Evolutionary conservation across 2,113 vertebrate genomes (phyloP).

Genomic region (rat (Rattus norvegicus)): GRCr8 NC_086026.1:36165501-36166000

Average conservation of each 20-base stretch:
- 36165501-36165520: too few species aligned
- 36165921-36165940: not conserved
- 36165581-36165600: too few species aligned
- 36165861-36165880: not conserved
- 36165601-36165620: not conserved
- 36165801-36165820: not conserved
- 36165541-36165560: too few species aligned
- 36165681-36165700: not conserved
- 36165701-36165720: not conserved
- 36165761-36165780: not conserved
- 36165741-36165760: not conserved
- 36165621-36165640: not conserved
- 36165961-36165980: not conserved
- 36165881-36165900: not conserved
- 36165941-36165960: not conserved
- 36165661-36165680: not conserved
- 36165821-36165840: not conserved
- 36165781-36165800: not conserved
- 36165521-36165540: too few species aligned
- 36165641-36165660: not conserved
- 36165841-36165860: not conserved
- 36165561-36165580: too few species aligned
- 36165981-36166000: not conserved
- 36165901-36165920: not conserved
- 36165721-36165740: not conserved